Percentiles rank a stretch among this genome's conserved stretches.
These are phyloP conservation scores for Pipistrellus nathusii DNA, from an alignment of 2,797 vertebrate genomes.

Conservation along the genomic window DNA sequence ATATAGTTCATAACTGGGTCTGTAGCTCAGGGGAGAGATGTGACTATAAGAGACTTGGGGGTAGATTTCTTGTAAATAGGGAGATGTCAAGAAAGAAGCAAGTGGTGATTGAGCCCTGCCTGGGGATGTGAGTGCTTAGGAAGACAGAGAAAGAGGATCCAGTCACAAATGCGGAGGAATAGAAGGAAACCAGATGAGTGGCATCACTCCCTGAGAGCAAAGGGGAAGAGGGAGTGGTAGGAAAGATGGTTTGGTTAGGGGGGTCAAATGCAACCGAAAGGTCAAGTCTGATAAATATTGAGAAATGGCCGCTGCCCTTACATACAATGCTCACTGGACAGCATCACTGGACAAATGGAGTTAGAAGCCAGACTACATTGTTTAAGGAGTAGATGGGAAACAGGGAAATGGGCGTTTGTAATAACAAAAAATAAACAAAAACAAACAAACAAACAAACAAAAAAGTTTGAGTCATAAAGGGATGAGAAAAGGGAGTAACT, in stretches of 20 bases:
- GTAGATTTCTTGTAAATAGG: not conserved
- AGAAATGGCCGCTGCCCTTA: not conserved
- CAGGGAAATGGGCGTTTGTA: not conserved
- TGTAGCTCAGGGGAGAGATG: not conserved
- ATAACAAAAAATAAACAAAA: not conserved
- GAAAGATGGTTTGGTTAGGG: not conserved
- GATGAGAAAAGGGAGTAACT: not conserved
- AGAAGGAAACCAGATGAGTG: not conserved
- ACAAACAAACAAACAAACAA: no score
- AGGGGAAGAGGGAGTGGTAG: not conserved
- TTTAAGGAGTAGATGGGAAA: not conserved
- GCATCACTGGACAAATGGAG: not conserved
- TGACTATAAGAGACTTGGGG: not conserved
- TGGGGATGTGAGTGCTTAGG: not conserved
- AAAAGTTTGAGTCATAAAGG: not conserved
- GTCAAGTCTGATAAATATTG: not conserved
- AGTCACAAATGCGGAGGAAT: not conserved
- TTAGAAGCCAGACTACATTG: not conserved
- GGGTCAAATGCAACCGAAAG: not conserved
- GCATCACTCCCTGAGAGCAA: not conserved
- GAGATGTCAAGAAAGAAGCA: not conserved
- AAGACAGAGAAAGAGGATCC: not conserved
- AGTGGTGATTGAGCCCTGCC: not conserved
- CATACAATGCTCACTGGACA: not conserved
- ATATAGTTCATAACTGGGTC: not conserved